Conservation (phyloP, 2,797 vertebrate genomes). For the Clamator glandarius region DNA sequence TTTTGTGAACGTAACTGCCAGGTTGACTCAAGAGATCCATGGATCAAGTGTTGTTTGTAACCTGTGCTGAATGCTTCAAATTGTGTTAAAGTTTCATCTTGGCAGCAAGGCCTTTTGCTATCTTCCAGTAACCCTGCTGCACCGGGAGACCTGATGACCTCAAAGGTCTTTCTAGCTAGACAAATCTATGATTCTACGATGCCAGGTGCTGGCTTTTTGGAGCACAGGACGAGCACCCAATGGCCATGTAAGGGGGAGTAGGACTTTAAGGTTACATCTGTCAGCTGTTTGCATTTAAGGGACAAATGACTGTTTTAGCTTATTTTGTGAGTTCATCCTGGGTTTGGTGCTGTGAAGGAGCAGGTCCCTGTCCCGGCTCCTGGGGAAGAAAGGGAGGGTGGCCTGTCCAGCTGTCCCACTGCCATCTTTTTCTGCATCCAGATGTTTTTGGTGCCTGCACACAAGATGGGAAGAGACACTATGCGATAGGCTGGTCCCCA, state of each 20-base stretch:
- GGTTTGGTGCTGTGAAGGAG: not conserved
- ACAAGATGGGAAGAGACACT: not conserved
- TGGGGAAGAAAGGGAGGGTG: not conserved
- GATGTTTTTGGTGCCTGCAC: not conserved
- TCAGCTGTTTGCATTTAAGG: not conserved
- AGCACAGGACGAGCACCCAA: not conserved
- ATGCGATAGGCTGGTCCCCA: fast-evolving
- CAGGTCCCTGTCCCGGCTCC: not conserved
- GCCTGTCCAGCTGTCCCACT: not conserved
- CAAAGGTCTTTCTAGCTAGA: too few relatives aligned
- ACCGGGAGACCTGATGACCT: not conserved
- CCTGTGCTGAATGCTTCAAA: not conserved
- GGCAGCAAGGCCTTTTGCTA: not conserved
- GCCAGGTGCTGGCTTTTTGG: not conserved
- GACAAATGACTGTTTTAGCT: not conserved
- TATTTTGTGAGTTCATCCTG: not conserved
- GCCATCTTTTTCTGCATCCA: not conserved
- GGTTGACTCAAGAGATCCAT: conserved; percentile 53
- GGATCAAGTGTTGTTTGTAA: conserved; percentile 41
- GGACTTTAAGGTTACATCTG: not conserved
- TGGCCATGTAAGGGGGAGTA: not conserved
- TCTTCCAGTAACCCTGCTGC: conserved; percentile 3
- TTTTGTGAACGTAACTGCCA: conserved; percentile 61
- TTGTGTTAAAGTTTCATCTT: not conserved
- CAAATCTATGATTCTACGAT: too few relatives aligned